Conservation (phyloP, 2,113 vertebrate genomes). For the Ellobius talpinus region DNA sequence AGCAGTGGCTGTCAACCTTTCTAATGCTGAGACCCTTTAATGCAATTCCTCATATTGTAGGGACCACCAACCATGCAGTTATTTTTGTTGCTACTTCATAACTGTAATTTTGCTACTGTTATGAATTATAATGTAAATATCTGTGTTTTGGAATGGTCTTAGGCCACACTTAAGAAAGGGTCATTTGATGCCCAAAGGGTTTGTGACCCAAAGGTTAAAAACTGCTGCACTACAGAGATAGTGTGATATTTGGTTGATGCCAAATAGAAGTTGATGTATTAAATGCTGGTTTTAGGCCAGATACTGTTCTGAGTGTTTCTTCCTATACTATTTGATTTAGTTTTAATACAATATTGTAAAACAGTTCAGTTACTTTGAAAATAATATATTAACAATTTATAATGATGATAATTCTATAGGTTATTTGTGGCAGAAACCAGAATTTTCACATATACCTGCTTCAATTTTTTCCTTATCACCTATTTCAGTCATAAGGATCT, state of each 20-base stretch:
- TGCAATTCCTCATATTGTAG: not conserved
- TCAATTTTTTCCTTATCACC: not conserved
- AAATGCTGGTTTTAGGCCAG: not conserved
- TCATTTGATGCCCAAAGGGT: not conserved
- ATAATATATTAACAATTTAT: not conserved
- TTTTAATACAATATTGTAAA: not conserved
- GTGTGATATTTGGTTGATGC: not conserved
- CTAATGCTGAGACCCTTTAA: not conserved
- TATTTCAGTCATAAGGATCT: not conserved
- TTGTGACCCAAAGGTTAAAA: not conserved
- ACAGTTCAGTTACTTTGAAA: not conserved
- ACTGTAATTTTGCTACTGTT: not conserved
- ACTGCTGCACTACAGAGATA: not conserved
- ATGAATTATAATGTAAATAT: not conserved
- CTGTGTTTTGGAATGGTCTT: not conserved
- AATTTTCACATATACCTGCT: slow-evolving; percentile 1
- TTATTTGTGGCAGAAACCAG: not conserved
- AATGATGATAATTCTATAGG: not conserved
- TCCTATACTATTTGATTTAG: not conserved
- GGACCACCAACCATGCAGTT: not conserved
- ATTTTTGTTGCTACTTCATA: not conserved
- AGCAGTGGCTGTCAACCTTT: not conserved
- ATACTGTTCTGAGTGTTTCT: not conserved
- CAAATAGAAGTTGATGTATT: not conserved
- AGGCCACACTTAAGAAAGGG: not conserved